Conservation (phyloP, 2,888 invertebrate species). For the Microplitis deprimator region DNA sequence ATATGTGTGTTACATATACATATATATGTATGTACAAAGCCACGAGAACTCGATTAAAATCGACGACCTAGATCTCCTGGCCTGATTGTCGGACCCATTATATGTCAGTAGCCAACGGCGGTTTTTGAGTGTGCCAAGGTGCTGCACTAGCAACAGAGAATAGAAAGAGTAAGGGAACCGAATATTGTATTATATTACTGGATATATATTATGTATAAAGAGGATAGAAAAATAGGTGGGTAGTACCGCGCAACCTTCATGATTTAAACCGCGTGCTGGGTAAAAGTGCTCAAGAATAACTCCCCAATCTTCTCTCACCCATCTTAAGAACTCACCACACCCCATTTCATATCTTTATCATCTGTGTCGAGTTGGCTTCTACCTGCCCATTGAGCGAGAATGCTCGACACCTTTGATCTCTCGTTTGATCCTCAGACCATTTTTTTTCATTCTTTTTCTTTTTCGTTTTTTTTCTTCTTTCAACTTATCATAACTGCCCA, state of each 20-base stretch:
- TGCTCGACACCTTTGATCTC: conserved; percentile 64
- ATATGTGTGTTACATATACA: conserved; percentile 15
- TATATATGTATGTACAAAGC: conserved; percentile 43
- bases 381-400: conserved; percentile 59
- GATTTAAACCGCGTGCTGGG: conserved; percentile 5
- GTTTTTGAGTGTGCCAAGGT: conserved; percentile 65
- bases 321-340: background rate
- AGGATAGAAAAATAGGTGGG: conserved; percentile 1
- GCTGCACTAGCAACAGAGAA: conserved; percentile 33
- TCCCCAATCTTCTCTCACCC: background rate
- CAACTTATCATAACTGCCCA: background rate
- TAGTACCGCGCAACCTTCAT: background rate
- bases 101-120: conserved; percentile 66
- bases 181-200: background rate
- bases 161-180: conserved; percentile 10
- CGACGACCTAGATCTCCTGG: conserved; percentile 68
- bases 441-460: background rate
- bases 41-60: conserved; percentile 65
- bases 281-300: conserved; percentile 20
- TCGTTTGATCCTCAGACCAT: conserved; percentile 47
- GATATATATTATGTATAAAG: conserved; percentile 3
- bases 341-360: conserved; percentile 64
- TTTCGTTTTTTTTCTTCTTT: background rate
- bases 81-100: conserved; percentile 54
- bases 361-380: conserved; percentile 67